Conservation (phyloP, 2,888 invertebrate genomes). For the Glyphotaelius pellucidus region DNA sequence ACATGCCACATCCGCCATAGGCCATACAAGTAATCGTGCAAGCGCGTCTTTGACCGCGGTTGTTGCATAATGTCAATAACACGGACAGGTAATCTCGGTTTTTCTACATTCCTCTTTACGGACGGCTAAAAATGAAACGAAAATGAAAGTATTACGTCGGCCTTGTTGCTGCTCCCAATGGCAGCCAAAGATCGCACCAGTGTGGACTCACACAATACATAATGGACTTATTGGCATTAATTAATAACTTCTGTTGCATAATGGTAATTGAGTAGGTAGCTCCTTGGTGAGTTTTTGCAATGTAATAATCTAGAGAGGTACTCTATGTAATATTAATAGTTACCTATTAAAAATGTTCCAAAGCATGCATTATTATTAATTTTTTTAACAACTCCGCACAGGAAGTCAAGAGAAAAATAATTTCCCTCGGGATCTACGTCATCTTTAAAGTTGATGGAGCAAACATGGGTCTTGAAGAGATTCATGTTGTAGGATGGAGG, state of each 20-base stretch:
- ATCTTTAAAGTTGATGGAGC: too few species aligned
- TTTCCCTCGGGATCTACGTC: too few species aligned
- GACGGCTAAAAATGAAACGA: constrained; percentile 25
- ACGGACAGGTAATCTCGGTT: neutral
- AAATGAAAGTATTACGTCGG: constrained; percentile 30
- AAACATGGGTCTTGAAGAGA: too few species aligned
- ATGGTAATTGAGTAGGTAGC: neutral
- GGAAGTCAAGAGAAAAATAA: too few species aligned
- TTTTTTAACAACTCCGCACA: too few species aligned
- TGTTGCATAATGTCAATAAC: constrained; percentile 12
- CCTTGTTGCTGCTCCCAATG: neutral
- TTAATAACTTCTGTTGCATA: neutral
- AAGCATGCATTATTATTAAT: too few species aligned
- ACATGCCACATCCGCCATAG: constrained; percentile 41
- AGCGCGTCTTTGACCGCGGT: constrained; percentile 40
- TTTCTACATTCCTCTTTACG: neutral
- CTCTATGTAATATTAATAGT: neutral
- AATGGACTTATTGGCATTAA: neutral
- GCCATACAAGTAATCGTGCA: constrained; percentile 3
- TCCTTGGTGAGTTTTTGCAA: neutral
- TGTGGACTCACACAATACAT: neutral
- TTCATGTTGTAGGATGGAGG: too few species aligned
- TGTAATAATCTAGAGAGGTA: neutral
- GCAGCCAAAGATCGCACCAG: neutral
- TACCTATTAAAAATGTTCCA: neutral